Base-by-base conservation (phyloP, 2,797 vertebrate species). In the Lutra lutra region DNA sequence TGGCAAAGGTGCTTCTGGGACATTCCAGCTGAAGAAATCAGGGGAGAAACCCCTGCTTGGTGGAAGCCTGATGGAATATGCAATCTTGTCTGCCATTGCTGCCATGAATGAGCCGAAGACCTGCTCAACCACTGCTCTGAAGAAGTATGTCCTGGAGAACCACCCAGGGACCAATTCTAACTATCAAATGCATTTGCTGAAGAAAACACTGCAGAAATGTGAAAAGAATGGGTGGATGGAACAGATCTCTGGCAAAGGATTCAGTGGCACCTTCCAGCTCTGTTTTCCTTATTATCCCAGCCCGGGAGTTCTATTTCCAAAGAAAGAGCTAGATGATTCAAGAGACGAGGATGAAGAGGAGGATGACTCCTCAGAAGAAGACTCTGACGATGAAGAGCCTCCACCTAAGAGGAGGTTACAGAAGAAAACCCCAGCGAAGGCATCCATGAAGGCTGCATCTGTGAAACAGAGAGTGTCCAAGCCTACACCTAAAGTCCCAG, bases 31-130 rank as follows among this genome's bases (percentile, higher is more conserved):
- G 98, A 99, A 99, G 98, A 99, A 99, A 40, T 99, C 99, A 62
- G 99, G 99, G 95, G 99, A 99, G 98, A 99, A 99, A 97, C 99
- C 99, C 94, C 99, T 99, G 95, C 98, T 99, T 97, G 99, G 99
- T 86, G 99, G 99, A 32, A 99, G 99, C 83, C 97, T 99, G 95
- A 98, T 99, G 98, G 99, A 99, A 96, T 99, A 99, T 0, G 99
- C 99, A 90, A 99, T 99, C 98, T 99, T 99, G 70, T 99, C 99
- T 2, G 99, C 99, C 88, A 99, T 99, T 97, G 99, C 99, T 46
- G 99, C 99, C 98, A 99, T 99, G 99, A 99, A 99, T 0, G 99
- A 99, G 98, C 99, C 99, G 92, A 99, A 99, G 98, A 99, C 99
- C 96, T 99, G 99, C 98, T 99, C 99, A 97, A 99, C 99, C 97